Conservation (phyloP, 1,140 invertebrate genomes). For the Cyphomyrmex costatus region DNA sequence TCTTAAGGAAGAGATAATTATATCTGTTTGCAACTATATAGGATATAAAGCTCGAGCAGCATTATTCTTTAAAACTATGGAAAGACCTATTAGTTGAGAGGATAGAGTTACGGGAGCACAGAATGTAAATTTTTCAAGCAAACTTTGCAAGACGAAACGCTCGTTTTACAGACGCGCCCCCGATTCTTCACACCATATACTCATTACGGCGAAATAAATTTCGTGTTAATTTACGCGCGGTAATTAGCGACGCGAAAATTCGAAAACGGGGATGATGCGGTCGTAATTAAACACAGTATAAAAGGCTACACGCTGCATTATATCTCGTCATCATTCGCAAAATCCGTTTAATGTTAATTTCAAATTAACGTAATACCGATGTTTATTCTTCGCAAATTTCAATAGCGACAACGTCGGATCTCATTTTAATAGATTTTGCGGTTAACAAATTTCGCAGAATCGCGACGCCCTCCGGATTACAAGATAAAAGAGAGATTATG, state of each 20-base stretch:
- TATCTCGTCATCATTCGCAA: conserved; percentile 44
- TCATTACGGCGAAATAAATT: conserved; percentile 48
- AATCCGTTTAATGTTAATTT: conserved; percentile 62
- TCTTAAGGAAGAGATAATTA: background rate
- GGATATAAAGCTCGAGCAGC: background rate
- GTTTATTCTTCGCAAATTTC: conserved; percentile 50
- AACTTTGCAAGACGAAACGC: background rate
- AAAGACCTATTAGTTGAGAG: background rate
- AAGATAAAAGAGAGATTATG: conserved; percentile 38
- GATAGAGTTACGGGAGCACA: background rate
- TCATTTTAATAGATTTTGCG: conserved; percentile 49
- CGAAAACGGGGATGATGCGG: conserved; percentile 32
- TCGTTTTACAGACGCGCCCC: background rate
- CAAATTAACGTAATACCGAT: conserved; percentile 56
- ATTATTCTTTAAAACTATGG: background rate
- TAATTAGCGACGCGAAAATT: conserved; percentile 57
- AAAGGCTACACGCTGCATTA: conserved; percentile 52
- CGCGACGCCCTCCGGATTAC: background rate
- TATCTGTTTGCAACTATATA: background rate
- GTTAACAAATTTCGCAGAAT: conserved; percentile 41
- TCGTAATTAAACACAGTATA: conserved; percentile 58
- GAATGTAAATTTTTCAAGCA: background rate
- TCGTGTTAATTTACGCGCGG: conserved; percentile 45
- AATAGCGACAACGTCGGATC: background rate
- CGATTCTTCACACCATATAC: conserved; percentile 20